Evolutionary conservation across 2,113 vertebrate genomes (phyloP).

Genomic region (Loxodonta africana): DNA sequence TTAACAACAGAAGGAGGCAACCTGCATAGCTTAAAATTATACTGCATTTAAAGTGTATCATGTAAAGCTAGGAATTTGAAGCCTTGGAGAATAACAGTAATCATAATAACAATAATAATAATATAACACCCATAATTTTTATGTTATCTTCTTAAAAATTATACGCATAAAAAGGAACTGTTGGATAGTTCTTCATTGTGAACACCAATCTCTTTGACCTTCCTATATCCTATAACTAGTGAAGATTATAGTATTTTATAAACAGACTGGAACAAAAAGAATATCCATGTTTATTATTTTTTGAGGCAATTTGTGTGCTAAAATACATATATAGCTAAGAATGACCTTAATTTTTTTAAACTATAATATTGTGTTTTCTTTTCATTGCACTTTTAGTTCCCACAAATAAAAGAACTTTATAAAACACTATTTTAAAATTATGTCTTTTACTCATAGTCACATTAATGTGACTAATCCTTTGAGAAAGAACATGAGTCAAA

Average conservation of each 20-base stretch:
- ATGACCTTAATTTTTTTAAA: not conserved
- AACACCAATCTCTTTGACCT: not conserved
- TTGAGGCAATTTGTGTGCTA: not conserved
- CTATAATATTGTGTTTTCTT: not conserved
- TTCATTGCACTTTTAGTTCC: not conserved
- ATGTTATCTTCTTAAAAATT: not conserved
- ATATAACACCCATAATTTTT: not conserved
- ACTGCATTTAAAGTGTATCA: not conserved
- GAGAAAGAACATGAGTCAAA: not conserved
- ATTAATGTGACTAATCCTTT: not conserved
- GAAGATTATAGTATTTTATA: not conserved
- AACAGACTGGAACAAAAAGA: not conserved
- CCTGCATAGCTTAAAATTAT: constrained; percentile 47
- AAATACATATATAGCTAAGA: constrained; percentile 7
- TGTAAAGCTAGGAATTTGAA: constrained; percentile 13
- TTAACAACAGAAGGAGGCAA: constrained; percentile 34
- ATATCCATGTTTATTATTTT: not conserved
- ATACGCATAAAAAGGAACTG: not conserved
- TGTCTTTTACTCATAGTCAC: not conserved
- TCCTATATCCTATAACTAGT: not conserved
- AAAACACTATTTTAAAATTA: constrained; percentile 35
- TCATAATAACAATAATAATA: not conserved
- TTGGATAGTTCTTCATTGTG: not conserved
- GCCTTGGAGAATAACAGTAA: not conserved
- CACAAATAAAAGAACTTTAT: not conserved